Percentiles rank a stretch among this genome's conserved stretches.
phyloP scores from a whole-genome alignment of 2,113 vertebrate genomes.

The Bubo blakistoni region DNA sequence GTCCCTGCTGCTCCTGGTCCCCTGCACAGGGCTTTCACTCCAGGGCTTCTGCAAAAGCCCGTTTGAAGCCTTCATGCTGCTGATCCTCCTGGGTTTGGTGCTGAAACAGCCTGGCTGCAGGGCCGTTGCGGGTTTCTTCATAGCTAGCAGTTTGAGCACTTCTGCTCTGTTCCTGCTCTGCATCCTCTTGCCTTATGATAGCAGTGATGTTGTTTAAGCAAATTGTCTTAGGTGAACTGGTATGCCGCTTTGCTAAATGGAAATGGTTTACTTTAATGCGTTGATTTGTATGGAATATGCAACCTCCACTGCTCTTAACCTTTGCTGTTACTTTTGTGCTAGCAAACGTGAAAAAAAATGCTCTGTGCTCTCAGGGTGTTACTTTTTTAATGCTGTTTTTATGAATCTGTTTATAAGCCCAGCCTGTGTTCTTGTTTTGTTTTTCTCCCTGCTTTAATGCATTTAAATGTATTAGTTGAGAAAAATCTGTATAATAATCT shows the following conservation, averaged over 20 bases:
- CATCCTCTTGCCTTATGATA: background rate
- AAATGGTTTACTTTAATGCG: background rate
- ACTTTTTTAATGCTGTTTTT: background rate
- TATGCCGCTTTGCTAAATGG: background rate
- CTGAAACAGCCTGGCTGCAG: background rate
- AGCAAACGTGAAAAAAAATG: background rate
- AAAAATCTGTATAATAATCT: background rate
- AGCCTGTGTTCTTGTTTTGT: background rate
- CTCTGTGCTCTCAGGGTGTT: background rate
- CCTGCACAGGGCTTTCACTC: background rate
- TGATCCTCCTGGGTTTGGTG: background rate
- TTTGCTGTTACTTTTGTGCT: background rate
- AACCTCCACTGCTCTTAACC: background rate
- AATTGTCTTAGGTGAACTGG: background rate
- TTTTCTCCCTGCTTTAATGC: background rate
- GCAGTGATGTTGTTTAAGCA: background rate
- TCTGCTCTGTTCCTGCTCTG: background rate
- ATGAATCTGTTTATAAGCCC: background rate
- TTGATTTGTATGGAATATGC: background rate
- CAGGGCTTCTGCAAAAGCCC: background rate
- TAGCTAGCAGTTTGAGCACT: background rate
- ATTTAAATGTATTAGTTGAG: background rate
- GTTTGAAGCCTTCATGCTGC: background rate
- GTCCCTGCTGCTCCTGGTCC: background rate
- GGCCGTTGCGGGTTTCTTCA: rapidly evolving